phyloP scores from a whole-genome alignment of 2,797 vertebrate species.

The Ceryle rudis region DNA sequence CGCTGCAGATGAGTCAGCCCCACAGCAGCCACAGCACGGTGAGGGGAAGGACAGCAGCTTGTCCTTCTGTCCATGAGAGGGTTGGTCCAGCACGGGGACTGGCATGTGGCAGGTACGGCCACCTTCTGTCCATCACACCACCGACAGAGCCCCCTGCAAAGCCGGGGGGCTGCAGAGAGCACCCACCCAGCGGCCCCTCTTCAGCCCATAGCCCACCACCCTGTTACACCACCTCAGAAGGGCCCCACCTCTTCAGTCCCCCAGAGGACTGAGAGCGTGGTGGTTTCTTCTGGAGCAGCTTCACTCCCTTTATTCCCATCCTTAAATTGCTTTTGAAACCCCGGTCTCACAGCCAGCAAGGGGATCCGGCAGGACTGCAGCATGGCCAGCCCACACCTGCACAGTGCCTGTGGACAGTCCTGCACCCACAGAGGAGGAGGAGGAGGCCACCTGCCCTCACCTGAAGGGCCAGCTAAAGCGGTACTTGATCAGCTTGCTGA shows the following conservation, averaged over 20 bases:
- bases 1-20: rapidly evolving
- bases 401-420: background rate
- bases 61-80: background rate
- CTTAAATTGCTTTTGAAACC: background rate
- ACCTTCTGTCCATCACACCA: background rate
- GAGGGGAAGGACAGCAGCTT: background rate
- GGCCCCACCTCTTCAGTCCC: background rate
- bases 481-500: slow-evolving; percentile 92
- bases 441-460: slow-evolving; percentile 73
- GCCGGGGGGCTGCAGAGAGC: background rate
- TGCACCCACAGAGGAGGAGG: background rate
- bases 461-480: slow-evolving; percentile 98
- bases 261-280: background rate
- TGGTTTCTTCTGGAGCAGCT: background rate
- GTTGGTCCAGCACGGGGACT: background rate
- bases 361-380: background rate
- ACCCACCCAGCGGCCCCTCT: background rate
- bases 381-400: background rate
- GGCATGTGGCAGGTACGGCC: rapidly evolving
- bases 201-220: background rate
- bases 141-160: background rate
- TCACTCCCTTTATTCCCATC: background rate
- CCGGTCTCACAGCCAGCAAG: background rate
- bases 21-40: rapidly evolving
- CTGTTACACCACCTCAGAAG: background rate